Evolutionary conservation across 2,113 vertebrate genomes (phyloP).

Genomic region (Grantiella picta): DNA sequence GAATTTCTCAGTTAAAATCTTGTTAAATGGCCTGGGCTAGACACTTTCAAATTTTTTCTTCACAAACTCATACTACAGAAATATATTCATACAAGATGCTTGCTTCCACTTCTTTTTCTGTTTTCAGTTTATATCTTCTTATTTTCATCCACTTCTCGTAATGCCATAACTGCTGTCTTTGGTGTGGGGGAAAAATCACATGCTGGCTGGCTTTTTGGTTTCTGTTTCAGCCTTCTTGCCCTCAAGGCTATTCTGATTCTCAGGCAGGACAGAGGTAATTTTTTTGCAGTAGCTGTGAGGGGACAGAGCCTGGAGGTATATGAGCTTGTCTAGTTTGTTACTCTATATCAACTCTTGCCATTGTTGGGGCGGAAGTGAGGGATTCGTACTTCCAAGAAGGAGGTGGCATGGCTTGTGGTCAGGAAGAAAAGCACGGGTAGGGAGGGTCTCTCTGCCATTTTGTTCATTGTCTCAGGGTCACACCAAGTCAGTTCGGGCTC

Average conservation of each 20-base stretch:
- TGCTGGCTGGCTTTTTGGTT: not conserved
- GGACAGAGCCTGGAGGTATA: rapidly evolving
- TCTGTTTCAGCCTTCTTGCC: not conserved
- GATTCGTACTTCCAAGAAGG: not conserved
- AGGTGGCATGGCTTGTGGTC: rapidly evolving
- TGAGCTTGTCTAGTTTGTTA: not conserved
- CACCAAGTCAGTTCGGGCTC: not conserved
- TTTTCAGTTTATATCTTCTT: not conserved
- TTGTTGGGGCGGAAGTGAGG: not conserved
- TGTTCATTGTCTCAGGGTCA: not conserved
- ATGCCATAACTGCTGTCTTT: not conserved
- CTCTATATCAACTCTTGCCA: not conserved
- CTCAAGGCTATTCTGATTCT: not conserved
- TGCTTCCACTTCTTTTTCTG: not conserved
- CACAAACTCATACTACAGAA: not conserved
- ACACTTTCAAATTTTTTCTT: not conserved
- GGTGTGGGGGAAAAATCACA: not conserved
- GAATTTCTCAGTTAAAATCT: not conserved
- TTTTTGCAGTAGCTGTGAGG: not conserved
- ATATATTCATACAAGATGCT: not conserved
- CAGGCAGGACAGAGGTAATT: not conserved
- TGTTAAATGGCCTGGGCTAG: not conserved
- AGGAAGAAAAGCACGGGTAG: not conserved
- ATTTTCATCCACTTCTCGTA: not conserved
- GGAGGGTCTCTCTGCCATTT: not conserved